phyloP scores from a whole-genome alignment of 2,797 vertebrate genomes.

The Atherinosoma microstoma region DNA sequence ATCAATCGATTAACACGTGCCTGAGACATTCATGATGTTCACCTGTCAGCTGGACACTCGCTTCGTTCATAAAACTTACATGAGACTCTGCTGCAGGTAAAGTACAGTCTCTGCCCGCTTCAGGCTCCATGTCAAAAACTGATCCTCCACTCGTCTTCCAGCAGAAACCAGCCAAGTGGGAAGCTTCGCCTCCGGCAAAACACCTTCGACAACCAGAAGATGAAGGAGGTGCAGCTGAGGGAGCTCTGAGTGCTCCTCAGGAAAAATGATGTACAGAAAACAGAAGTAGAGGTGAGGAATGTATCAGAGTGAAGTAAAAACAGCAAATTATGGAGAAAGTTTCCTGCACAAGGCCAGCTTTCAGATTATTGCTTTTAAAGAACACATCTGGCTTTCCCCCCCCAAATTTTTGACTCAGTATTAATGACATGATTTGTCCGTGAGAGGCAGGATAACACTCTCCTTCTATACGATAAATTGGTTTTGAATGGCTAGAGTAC shows the following conservation, averaged over 20 bases:
- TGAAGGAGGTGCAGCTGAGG: slow-evolving; percentile 47
- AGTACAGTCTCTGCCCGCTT: slow-evolving; percentile 2
- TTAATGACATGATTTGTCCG: too few relatives aligned
- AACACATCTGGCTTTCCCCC: neutral
- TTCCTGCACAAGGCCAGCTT: neutral
- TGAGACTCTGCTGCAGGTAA: slow-evolving; percentile 24
- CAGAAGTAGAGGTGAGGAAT: neutral
- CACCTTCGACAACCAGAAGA: slow-evolving; percentile 59
- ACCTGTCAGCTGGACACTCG: neutral
- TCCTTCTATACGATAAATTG: too few relatives aligned
- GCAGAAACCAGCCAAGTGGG: slow-evolving; percentile 30
- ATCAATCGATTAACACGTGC: slow-evolving; percentile 33
- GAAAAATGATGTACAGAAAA: slow-evolving; percentile 28
- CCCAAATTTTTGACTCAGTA: neutral
- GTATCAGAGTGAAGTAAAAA: neutral
- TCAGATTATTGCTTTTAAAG: neutral
- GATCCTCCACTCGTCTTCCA: slow-evolving; percentile 15
- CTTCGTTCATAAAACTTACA: slow-evolving; percentile 27
- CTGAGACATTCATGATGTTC: slow-evolving; percentile 22
- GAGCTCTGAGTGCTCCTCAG: slow-evolving; percentile 40
- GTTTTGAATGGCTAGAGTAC: too few relatives aligned
- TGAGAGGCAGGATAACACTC: too few relatives aligned
- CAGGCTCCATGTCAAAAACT: slow-evolving; percentile 28
- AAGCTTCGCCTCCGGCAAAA: slow-evolving; percentile 56
- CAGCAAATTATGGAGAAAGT: neutral